Evolutionary conservation across 2,888 invertebrate species (phyloP).

Genomic region (Orthosia incerta): DNA sequence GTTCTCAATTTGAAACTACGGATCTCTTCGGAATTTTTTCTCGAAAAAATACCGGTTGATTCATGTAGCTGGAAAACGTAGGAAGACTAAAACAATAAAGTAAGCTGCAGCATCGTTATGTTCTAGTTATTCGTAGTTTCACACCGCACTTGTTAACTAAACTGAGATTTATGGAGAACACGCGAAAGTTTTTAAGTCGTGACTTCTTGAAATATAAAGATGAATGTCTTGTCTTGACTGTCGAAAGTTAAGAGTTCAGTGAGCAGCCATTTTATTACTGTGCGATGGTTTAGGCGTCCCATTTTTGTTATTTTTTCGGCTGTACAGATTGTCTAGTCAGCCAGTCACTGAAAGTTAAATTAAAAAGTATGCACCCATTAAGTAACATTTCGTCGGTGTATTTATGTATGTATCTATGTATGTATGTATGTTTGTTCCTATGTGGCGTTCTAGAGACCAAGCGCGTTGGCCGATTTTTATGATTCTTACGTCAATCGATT

Average conservation of each 20-base stretch:
- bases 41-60: constrained; percentile 12
- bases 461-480: too few relatives aligned
- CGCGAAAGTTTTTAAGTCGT: constrained; percentile 10
- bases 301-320: background rate
- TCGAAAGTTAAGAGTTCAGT: constrained; percentile 2
- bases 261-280: constrained; percentile 8
- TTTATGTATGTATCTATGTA: too few relatives aligned
- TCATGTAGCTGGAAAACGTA: background rate
- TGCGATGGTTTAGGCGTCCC: background rate
- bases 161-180: constrained; percentile 37
- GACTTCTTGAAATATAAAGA: constrained; percentile 5
- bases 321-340: background rate
- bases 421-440: too few relatives aligned
- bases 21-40: background rate
- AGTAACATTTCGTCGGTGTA: too few relatives aligned
- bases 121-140: constrained; percentile 13
- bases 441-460: too few relatives aligned
- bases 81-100: background rate
- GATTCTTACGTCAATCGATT: too few relatives aligned
- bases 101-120: constrained; percentile 2
- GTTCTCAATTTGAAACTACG: constrained; percentile 23
- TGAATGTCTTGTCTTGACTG: constrained; percentile 14
- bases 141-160: constrained; percentile 26
- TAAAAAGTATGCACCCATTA: too few relatives aligned
- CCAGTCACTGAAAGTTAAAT: background rate